These are phyloP conservation scores for Zaprionus bogoriensis DNA, from an alignment of 2,888 invertebrate species.

Conservation along the genomic window DNA sequence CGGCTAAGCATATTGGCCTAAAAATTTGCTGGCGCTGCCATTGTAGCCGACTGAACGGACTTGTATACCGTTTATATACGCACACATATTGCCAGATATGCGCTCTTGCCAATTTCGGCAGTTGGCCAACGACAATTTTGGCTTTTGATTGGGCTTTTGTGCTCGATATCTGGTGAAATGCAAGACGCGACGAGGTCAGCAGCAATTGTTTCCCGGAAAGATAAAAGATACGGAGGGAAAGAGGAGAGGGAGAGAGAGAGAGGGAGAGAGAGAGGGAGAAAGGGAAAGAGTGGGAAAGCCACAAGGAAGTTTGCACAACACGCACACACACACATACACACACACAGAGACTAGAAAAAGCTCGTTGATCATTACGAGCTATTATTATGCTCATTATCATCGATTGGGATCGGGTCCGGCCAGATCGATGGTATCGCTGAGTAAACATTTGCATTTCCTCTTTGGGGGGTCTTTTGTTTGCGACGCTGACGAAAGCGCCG, in stretches of 20 bases:
- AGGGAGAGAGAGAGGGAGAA: conserved; percentile 41
- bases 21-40: conserved; percentile 36
- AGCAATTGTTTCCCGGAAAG: conserved; percentile 52
- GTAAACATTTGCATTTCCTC: conserved; percentile 67
- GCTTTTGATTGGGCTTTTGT: conserved; percentile 18
- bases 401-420: no score
- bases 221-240: neutral
- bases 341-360: neutral
- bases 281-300: conserved; percentile 45
- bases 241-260: neutral
- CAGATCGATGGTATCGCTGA: no score
- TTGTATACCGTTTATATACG: neutral
- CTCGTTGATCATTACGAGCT: conserved; percentile 3
- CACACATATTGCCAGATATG: conserved; percentile 49
- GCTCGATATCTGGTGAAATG: conserved; percentile 42
- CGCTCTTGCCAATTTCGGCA: conserved; percentile 53
- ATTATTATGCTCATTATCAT: neutral
- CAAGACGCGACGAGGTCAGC: conserved; percentile 47
- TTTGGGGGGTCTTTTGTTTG: conserved; percentile 14
- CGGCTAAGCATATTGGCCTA: conserved; percentile 72
- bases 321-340: neutral
- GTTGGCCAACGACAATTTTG: conserved; percentile 43
- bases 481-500: conserved; percentile 15
- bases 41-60: conserved; percentile 17
- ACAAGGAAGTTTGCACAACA: conserved; percentile 64